phyloP scores from a whole-genome alignment of 2,888 invertebrate genomes.

The Pogonocherus hispidulus region DNA sequence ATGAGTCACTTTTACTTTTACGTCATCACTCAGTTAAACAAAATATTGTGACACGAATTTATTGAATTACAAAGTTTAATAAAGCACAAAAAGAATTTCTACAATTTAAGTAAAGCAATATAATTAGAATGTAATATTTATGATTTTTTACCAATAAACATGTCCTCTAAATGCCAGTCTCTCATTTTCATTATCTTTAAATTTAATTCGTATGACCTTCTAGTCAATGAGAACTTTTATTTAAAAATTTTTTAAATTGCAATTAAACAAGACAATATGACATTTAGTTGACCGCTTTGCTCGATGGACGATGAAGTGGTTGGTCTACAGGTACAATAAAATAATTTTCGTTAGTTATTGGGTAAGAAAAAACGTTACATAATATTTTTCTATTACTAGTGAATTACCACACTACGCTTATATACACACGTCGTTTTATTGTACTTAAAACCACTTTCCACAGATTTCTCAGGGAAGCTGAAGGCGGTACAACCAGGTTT shows the following conservation, averaged over 20 bases:
- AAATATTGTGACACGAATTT: background rate
- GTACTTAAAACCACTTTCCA: background rate
- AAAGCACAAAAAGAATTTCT: background rate
- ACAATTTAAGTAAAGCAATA: background rate
- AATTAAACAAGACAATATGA: conserved; percentile 22
- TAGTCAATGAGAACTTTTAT: conserved; percentile 33
- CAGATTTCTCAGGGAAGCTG: conserved; percentile 12
- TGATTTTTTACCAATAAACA: background rate
- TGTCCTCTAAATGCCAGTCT: conserved; percentile 19
- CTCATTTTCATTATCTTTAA: conserved; percentile 26
- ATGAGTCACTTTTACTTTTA: background rate
- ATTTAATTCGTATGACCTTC: conserved; percentile 35
- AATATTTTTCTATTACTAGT: conserved; percentile 2
- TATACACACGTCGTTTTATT: background rate
- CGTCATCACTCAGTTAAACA: background rate
- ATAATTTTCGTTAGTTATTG: conserved; percentile 15
- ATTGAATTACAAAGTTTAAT: background rate
- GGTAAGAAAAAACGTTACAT: background rate
- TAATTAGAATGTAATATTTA: background rate
- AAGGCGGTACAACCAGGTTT: background rate
- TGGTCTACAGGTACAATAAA: conserved; percentile 1
- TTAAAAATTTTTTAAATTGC: conserved; percentile 15
- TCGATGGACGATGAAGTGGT: conserved; percentile 12
- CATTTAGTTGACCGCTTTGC: conserved; percentile 18
- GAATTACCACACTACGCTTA: background rate